These are phyloP conservation scores for Corvus cornix DNA, from an alignment of 2,113 vertebrate species.

Conservation along the genomic window DNA sequence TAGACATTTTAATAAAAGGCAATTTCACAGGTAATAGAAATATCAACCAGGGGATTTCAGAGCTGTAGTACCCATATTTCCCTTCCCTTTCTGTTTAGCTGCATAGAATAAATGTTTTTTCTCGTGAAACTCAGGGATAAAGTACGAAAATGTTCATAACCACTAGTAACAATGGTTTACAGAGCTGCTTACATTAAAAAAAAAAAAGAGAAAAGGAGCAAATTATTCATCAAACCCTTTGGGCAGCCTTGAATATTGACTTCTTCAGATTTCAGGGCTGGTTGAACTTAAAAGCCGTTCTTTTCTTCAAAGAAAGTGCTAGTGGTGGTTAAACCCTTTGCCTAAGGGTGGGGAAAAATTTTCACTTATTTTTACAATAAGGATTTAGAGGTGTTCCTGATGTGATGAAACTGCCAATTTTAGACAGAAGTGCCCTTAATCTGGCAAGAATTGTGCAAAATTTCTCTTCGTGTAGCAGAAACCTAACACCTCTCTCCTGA, in stretches of 20 bases:
- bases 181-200: not conserved
- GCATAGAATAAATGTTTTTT: not conserved
- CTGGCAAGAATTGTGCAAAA: not conserved
- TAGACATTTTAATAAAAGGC: not conserved
- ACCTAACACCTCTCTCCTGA: not conserved
- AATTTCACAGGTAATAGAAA: not conserved
- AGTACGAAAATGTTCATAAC: not conserved
- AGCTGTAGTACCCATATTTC: not conserved
- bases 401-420: not conserved
- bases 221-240: not conserved
- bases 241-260: not conserved
- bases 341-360: not conserved
- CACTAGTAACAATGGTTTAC: not conserved
- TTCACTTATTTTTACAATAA: conserved; percentile 3
- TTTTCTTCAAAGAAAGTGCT: not conserved
- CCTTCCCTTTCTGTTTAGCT: not conserved
- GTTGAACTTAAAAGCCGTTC: not conserved
- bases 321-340: not conserved
- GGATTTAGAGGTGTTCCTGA: not conserved
- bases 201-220: not conserved
- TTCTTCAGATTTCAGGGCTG: not conserved
- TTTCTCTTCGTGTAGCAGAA: not conserved
- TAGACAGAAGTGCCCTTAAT: not conserved
- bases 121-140: not conserved
- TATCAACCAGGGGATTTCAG: not conserved